A percentile compares a stretch with the other conserved stretches of the same genome.
Evolutionary conservation across 2,797 vertebrate species (phyloP).

Genomic region (Sebastes nivosus): DNA sequence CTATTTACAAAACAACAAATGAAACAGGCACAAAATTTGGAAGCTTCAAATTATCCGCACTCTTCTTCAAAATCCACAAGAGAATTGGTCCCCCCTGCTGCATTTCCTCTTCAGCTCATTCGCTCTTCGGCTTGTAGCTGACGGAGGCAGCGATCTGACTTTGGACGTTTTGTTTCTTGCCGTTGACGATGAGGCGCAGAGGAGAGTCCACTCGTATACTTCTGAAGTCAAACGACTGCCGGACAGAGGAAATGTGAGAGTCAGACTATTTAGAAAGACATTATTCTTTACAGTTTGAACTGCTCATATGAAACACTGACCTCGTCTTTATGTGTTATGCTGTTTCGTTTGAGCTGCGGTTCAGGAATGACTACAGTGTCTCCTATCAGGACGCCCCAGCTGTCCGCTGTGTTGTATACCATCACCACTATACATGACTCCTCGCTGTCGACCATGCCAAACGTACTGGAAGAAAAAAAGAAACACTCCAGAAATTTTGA

Average conservation of each 20-base stretch:
- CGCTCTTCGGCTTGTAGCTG: conserved; percentile 87
- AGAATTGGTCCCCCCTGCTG: not conserved
- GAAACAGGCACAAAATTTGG: conserved; percentile 47
- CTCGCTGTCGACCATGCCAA: conserved; percentile 88
- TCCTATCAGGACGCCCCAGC: conserved; percentile 93
- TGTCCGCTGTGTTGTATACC: conserved; percentile 92
- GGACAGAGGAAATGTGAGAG: not conserved
- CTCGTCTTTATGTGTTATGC: conserved; percentile 87
- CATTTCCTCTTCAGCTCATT: conserved; percentile 67
- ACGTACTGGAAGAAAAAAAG: conserved; percentile 80
- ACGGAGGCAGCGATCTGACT: conserved; percentile 88
- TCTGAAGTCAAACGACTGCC: conserved; percentile 87
- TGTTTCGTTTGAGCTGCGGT: conserved; percentile 87
- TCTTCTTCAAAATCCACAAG: conserved; percentile 4
- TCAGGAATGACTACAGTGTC: conserved; percentile 92
- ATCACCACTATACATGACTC: conserved; percentile 89
- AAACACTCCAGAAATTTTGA: not conserved
- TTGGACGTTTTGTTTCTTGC: conserved; percentile 86
- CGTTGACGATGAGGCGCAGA: conserved; percentile 89
- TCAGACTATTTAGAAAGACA: not conserved
- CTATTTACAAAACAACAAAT: conserved; percentile 68
- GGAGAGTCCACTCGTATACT: conserved; percentile 92
- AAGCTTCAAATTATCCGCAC: conserved; percentile 17
- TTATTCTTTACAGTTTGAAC: not conserved
- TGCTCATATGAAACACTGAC: conserved; percentile 64